phyloP scores from a whole-genome alignment of 1,140 invertebrate species.

The Hermetia illucens region DNA sequence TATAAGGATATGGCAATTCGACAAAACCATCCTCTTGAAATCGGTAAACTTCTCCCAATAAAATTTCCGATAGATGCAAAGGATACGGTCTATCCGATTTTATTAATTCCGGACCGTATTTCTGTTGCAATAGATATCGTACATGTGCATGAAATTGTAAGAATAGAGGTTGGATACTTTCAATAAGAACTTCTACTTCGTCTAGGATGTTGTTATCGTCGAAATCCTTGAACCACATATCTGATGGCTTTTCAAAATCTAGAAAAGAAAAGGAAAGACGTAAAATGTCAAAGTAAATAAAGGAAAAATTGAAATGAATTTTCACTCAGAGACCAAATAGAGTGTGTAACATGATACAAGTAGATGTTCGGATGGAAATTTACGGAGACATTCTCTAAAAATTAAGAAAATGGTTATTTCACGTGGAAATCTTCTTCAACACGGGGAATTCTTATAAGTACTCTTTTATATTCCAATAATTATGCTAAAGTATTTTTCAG shows the following conservation, averaged over 20 bases:
- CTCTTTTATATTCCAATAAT: too few species aligned
- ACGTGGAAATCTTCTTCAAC: too few species aligned
- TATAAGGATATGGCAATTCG: constrained; percentile 13
- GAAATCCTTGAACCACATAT: constrained; percentile 21
- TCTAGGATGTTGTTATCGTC: constrained; percentile 11
- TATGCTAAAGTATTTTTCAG: too few species aligned
- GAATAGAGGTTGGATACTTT: constrained; percentile 14
- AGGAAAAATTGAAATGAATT: background rate
- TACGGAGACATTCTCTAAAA: too few species aligned
- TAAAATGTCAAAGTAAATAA: too few species aligned
- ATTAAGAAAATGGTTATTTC: too few species aligned
- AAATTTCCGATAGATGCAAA: constrained; percentile 21
- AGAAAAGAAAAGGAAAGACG: too few species aligned
- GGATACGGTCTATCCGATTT: constrained; percentile 15
- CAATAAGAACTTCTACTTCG: constrained; percentile 14
- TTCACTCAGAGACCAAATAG: background rate
- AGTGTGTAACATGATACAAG: too few species aligned
- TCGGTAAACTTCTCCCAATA: constrained; percentile 20
- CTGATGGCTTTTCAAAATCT: constrained; percentile 11
- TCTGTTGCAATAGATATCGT: constrained; percentile 13
- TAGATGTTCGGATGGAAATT: too few species aligned
- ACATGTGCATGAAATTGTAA: constrained; percentile 26
- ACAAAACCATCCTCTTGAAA: constrained; percentile 4
- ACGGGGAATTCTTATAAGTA: too few species aligned
- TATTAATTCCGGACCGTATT: constrained; percentile 16